A percentile compares a stretch with the other conserved stretches of the same genome.
These are phyloP conservation scores for Nephrotoma flavescens DNA, from an alignment of 2,888 invertebrate species.

Conservation along the genomic window DNA sequence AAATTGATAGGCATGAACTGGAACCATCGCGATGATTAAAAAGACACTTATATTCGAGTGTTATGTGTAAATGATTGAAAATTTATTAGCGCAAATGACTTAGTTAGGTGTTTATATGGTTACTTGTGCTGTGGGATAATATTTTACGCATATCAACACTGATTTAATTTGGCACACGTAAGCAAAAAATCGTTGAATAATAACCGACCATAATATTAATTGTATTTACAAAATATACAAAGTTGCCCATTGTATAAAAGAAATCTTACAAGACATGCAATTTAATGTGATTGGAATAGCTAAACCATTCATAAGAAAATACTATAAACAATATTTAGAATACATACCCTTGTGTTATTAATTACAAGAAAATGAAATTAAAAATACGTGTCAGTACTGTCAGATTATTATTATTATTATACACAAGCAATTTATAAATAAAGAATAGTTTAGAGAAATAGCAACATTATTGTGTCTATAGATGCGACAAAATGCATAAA, in stretches of 20 bases:
- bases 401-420: background rate
- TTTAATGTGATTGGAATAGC: background rate
- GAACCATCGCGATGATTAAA: too few species aligned
- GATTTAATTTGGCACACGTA: background rate
- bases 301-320: background rate
- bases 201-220: background rate
- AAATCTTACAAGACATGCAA: background rate
- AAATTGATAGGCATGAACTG: too few species aligned
- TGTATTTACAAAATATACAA: background rate
- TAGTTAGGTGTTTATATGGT: too few species aligned
- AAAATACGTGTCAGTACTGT: background rate
- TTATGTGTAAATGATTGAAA: too few species aligned
- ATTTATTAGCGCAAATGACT: too few species aligned
- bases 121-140: too few species aligned
- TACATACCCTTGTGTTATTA: background rate
- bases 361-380: background rate
- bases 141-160: background rate
- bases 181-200: background rate
- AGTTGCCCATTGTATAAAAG: background rate
- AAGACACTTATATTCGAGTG: too few species aligned
- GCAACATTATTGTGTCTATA: background rate
- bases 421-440: background rate
- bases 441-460: background rate
- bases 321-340: background rate
- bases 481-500: background rate